Evolutionary conservation across 2,797 vertebrate genomes (phyloP).

Genomic region (Hydrolagus colliei): DNA sequence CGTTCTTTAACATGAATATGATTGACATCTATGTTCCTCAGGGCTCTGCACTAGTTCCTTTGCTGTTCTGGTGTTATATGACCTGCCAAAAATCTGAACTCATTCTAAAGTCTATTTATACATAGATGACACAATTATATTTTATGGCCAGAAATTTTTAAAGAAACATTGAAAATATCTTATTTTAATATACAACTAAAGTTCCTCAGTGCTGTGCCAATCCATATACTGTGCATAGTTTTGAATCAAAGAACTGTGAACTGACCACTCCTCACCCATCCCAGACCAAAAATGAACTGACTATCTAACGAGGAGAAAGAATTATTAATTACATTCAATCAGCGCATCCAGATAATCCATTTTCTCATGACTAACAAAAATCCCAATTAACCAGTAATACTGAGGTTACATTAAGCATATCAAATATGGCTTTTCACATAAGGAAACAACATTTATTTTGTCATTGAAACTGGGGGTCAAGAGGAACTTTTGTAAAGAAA

Average conservation of each 20-base stretch:
- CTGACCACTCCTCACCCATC: no score
- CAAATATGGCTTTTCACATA: no score
- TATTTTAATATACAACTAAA: conserved; percentile 18
- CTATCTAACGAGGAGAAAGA: not conserved
- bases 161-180: conserved; percentile 9
- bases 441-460: no score
- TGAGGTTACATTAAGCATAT: no score
- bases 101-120: conserved; percentile 29
- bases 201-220: conserved; percentile 12
- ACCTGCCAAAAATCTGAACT: conserved; percentile 29
- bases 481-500: no score
- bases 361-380: not conserved
- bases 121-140: conserved; percentile 10
- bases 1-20: conserved; percentile 13
- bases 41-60: conserved; percentile 24
- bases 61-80: conserved; percentile 28
- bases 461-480: no score
- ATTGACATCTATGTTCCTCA: conserved; percentile 21
- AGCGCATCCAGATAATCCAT: not conserved
- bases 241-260: conserved; percentile 4
- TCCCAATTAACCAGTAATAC: no score
- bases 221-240: not conserved
- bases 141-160: conserved; percentile 21
- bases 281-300: no score
- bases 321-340: not conserved